Base-by-base conservation (phyloP, 53 echinoderm and acorn worm genomes). In the Arbacia lixula region DNA sequence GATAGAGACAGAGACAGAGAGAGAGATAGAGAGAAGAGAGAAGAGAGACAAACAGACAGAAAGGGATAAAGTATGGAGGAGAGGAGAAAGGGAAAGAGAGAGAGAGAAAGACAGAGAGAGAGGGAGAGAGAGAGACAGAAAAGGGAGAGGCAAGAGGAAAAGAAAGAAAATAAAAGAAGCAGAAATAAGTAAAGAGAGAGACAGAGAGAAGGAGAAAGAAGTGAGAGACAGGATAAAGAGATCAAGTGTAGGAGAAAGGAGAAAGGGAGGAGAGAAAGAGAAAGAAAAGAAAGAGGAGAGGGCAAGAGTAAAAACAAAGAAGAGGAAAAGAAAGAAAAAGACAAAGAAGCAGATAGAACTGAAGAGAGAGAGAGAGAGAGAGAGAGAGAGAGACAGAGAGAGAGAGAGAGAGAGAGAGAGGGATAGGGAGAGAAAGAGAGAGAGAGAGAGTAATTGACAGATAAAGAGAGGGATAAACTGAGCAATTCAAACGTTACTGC, bases 371-470 rank as follows among this genome's bases (percentile, higher is more conserved):
- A 14, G 6, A 6, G 5, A 31, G 35, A 65, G 1, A 22, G 32
- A 20, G 55, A 63, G 16, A 63, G 5, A 17, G 63, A 30, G 5
- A 11, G n/a, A 65, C 30, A 46, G 46, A 6, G 46, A 14, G 46
- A 14, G 8, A 6, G 46, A 46, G 46, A 46, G 8, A 14, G 46
- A 46, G 46, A 14, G 46, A 14, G 46, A 46, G 46, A 46, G 46
- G 8, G 60, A 58, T 8, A 22, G 0, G 24, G 68, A 68, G 42
- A 68, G 68, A 68, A 25, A 40, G 68, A 68, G 68, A 22, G 68
- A 12, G 41, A 22, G 68, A 38, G 12, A 12, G 20, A 39, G 20
- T n/a, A n/a, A n/a, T n/a, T n/a, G n/a, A n/a, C n/a, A n/a, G n/a
- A n/a, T n/a, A n/a, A 9, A 11, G 58, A 3, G 66, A 9, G 36